Evolutionary conservation across 2,888 invertebrate species (phyloP).

Genomic region (Mimachlamys varia): DNA sequence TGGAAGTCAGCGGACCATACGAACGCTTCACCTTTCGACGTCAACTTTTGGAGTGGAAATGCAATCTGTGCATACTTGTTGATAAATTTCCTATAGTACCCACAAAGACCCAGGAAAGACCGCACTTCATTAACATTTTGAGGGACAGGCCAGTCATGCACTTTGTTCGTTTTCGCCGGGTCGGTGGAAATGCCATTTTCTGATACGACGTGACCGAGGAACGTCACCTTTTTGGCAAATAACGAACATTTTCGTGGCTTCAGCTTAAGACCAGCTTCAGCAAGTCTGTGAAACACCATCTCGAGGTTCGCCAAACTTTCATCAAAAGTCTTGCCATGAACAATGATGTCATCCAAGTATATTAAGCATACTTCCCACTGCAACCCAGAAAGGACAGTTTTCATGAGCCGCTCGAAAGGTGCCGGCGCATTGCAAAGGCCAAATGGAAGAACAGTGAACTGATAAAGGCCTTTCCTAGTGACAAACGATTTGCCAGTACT

Average conservation of each 20-base stretch:
- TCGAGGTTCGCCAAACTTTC: constrained; percentile 34
- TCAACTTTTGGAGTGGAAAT: neutral
- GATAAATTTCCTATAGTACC: constrained; percentile 14
- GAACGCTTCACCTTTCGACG: neutral
- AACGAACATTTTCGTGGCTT: constrained; percentile 41
- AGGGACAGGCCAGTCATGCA: constrained; percentile 36
- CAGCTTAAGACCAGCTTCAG: constrained; percentile 35
- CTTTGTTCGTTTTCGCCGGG: too few relatives aligned
- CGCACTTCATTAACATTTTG: constrained; percentile 30
- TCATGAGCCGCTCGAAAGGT: neutral
- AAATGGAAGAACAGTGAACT: constrained; percentile 36
- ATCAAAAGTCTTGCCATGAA: constrained; percentile 23
- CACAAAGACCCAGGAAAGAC: constrained; percentile 37
- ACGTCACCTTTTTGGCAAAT: neutral
- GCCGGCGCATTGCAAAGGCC: constrained; percentile 39
- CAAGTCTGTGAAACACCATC: constrained; percentile 24
- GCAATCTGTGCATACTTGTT: neutral
- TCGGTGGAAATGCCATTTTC: constrained; percentile 37
- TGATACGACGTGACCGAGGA: constrained; percentile 36
- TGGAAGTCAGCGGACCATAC: constrained; percentile 25
- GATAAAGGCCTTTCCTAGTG: constrained; percentile 12
- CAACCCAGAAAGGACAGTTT: too few relatives aligned
- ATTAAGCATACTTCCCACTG: constrained; percentile 38
- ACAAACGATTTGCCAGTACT: constrained; percentile 34
- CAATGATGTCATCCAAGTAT: constrained; percentile 40